phyloP scores from a whole-genome alignment of 2,113 vertebrate species.

The Chloroceryle aenea region DNA sequence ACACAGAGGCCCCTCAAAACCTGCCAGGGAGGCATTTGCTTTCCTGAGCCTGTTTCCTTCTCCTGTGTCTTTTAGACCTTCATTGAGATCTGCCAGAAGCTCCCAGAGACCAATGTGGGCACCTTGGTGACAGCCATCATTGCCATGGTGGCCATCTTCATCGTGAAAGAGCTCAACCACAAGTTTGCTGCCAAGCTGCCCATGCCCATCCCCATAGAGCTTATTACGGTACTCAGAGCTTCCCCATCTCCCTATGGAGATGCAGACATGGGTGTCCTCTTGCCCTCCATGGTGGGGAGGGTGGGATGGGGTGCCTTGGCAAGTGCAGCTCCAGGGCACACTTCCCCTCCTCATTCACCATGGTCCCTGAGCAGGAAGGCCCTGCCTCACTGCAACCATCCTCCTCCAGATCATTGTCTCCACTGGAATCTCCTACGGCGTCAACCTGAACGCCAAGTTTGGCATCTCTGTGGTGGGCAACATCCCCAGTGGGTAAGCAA shows the following conservation, averaged over 20 bases:
- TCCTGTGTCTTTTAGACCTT: conserved; percentile 74
- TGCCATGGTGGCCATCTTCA: conserved; percentile 79
- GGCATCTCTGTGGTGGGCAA: conserved; percentile 84
- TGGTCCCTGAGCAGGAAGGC: not conserved
- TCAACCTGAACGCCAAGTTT: conserved; percentile 69
- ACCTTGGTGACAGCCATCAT: conserved; percentile 83
- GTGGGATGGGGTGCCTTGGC: not conserved
- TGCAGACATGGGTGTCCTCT: not conserved
- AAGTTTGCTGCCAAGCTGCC: conserved; percentile 78
- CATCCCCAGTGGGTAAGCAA: conserved; percentile 88
- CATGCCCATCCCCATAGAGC: conserved; percentile 90
- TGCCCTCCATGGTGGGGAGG: not conserved
- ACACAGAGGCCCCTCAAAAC: not conserved
- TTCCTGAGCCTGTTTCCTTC: not conserved
- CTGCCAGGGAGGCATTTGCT: not conserved
- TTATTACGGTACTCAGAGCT: conserved; percentile 81
- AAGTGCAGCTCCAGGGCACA: not conserved
- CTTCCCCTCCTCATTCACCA: not conserved
- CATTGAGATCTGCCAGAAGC: conserved; percentile 80
- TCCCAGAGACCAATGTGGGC: conserved; percentile 79
- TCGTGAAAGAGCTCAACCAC: conserved; percentile 86
- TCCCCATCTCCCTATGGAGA: not conserved
- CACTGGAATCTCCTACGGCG: conserved; percentile 83
- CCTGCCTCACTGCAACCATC: not conserved
- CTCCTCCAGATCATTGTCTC: conserved; percentile 83